phyloP scores from a whole-genome alignment of 2,797 vertebrate species.

The Hephaestus fuliginosus region DNA sequence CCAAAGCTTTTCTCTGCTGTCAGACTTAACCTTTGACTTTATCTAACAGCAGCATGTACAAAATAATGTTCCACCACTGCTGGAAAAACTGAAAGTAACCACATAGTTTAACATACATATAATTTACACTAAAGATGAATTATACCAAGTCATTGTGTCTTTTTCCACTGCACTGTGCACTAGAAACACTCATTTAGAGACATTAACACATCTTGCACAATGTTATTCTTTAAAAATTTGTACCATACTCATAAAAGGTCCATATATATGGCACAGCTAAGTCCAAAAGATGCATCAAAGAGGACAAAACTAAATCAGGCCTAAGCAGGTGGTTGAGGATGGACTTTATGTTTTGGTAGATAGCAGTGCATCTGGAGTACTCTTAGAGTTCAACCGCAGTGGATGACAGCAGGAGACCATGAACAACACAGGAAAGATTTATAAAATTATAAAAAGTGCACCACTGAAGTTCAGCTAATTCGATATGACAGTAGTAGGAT shows the following conservation, averaged over 20 bases:
- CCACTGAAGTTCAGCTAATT: too few species aligned
- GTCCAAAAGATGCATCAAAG: not conserved
- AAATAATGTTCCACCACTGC: not conserved
- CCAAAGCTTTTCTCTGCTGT: not conserved
- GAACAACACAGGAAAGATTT: not conserved
- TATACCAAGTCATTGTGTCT: not conserved
- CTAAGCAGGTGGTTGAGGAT: not conserved
- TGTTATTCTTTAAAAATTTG: not conserved
- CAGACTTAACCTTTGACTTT: not conserved
- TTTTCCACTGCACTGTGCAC: not conserved
- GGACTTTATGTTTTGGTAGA: not conserved
- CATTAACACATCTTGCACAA: not conserved
- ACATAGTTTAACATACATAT: not conserved
- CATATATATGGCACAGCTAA: not conserved
- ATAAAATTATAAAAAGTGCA: not conserved
- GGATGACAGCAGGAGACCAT: not conserved
- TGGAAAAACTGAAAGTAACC: not conserved
- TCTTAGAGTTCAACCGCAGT: not conserved
- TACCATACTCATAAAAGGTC: not conserved
- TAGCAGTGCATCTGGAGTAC: not conserved
- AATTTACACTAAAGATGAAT: not conserved
- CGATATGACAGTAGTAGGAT: not conserved
- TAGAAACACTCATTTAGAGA: not conserved
- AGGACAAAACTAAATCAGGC: not conserved
- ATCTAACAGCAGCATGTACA: not conserved